Evolutionary conservation across 2,797 vertebrate genomes (phyloP).

Genomic region (Megaceryle alcyon): DNA sequence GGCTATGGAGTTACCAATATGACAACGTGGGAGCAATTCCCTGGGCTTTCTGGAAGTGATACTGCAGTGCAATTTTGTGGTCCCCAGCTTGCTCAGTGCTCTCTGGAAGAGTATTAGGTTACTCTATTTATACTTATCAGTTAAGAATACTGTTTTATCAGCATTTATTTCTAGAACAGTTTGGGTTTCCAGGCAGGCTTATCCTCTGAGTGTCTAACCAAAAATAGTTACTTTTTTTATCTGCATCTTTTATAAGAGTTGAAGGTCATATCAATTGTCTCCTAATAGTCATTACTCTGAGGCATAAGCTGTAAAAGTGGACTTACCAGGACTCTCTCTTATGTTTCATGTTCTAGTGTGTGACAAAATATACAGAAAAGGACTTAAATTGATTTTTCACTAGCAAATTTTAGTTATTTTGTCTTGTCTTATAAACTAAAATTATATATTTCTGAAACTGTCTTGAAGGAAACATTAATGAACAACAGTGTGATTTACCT

Average conservation of each 20-base stretch:
- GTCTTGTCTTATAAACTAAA: background rate
- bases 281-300: background rate
- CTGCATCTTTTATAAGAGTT: background rate
- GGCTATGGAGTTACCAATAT: background rate
- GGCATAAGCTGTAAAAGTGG: background rate
- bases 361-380: background rate
- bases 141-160: constrained; percentile 28
- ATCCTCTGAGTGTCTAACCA: background rate
- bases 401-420: background rate
- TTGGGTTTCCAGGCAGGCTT: constrained; percentile 11
- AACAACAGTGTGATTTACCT: background rate
- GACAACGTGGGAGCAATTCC: background rate
- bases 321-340: background rate
- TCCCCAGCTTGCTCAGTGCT: background rate
- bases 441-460: background rate
- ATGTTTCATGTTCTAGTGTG: background rate
- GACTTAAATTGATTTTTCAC: background rate
- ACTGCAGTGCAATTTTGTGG: background rate
- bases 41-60: background rate
- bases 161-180: constrained; percentile 30
- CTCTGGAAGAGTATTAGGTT: background rate
- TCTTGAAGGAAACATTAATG: background rate
- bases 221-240: background rate
- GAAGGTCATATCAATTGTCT: background rate
- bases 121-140: constrained; percentile 8